Evolutionary conservation across 2,797 vertebrate genomes (phyloP), one percentile per base, ranked within the genome.

Genomic region (Caiman crocodilus): DNA sequence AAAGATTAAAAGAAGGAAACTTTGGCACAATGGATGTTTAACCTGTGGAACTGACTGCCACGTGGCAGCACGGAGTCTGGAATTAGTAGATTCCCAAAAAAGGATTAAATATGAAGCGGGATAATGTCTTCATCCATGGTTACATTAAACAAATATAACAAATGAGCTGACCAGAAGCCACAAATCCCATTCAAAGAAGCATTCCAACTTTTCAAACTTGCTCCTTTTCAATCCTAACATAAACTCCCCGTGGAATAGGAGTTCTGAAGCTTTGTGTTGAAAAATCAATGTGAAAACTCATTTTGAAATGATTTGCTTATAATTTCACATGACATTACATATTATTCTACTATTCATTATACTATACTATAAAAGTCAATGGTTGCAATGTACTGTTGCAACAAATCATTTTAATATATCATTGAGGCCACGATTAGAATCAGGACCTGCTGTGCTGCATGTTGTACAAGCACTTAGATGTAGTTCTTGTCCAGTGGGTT

Each of bases 41-140:
- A 96, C 93, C 94, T 91, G 90, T 93, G 90, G 93, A 97, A 90
- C 92, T 79, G 93, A 97, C 96, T 95, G 94, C 91, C 93, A 92
- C 95, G 93, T 2, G 95, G 95, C 94, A 96, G 76, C 91, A 84
- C 76, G 91, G 94, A 96, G 93, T 96, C 95, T 88, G 95, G 92
- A 84, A 96, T 97, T 96, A 96, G 78, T 84, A 94, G 94, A 93
- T 94, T 96, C 96, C 96, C 92, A 94, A 20, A 6, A 94, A 96
- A 95, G 95, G 95, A 96, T 97, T 96, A 97, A 94, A 94, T 93
- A 94, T 96, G 93, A 94, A 94, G 93, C 87, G 67, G 42, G 90
- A 95, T 97, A 96, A 97, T 97, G 96, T 96, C 92, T 96, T 93
- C 89, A 93, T 94, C 96, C 92, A 93, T 94, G 89, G 82, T 94